Conservation (phyloP, 2,888 invertebrate species). For the Coelogynopora nodosa region DNA sequence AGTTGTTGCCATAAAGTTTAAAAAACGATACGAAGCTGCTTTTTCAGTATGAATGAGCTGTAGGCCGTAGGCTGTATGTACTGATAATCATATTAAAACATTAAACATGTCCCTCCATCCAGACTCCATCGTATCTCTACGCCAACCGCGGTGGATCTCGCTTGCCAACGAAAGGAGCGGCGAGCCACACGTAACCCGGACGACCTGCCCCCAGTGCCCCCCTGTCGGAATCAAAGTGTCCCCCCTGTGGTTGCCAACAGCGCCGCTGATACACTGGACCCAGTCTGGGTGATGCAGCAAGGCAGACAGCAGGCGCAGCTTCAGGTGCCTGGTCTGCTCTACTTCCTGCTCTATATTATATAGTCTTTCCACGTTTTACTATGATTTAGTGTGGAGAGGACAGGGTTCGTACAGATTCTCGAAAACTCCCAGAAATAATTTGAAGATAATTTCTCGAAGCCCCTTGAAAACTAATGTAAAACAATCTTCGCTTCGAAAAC, state of each 20-base stretch:
- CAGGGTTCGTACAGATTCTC: not conserved
- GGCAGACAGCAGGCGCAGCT: not conserved
- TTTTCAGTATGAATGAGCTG: too few relatives aligned
- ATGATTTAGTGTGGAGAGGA: not conserved
- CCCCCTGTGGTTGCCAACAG: not conserved
- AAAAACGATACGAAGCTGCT: not conserved
- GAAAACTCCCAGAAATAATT: too few relatives aligned
- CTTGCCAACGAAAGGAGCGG: not conserved
- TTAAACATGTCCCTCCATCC: too few relatives aligned
- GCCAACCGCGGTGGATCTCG: not conserved
- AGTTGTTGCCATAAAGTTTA: too few relatives aligned
- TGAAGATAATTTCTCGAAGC: too few relatives aligned
- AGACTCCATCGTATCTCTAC: not conserved
- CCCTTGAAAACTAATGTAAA: too few relatives aligned
- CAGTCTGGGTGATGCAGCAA: not conserved
- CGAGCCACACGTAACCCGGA: not conserved
- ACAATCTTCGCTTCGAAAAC: too few relatives aligned
- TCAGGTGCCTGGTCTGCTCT: too few relatives aligned
- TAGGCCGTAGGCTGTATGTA: too few relatives aligned
- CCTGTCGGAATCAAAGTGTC: not conserved
- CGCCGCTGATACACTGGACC: not conserved
- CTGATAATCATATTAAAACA: too few relatives aligned
- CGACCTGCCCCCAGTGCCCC: not conserved
- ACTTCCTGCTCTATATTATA: too few relatives aligned
- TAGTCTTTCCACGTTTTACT: too few relatives aligned